Base-by-base conservation (phyloP, 2,888 invertebrate species). In the Harpagoxenus sublaevis region DNA sequence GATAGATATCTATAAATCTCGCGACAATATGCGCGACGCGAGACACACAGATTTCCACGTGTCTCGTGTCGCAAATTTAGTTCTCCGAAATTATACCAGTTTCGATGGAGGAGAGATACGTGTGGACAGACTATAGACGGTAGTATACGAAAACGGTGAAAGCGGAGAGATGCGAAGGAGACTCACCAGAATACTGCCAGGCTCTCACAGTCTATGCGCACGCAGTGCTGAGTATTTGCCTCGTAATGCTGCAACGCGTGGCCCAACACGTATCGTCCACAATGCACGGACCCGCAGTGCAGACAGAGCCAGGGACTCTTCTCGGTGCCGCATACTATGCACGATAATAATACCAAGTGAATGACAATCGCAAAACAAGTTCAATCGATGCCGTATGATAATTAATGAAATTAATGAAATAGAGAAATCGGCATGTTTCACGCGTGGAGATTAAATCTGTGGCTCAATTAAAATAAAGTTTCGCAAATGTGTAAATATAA, bases 251-350 rank as follows among this genome's bases (percentile, higher is more conserved):
- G 95, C 89, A 97, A 96, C 35, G 97, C 98, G 95, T 98, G 98
- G 10, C 97, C 97, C 88, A 97, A 97, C 84, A 97, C 96, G 94
- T 97, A 97, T 77, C 98, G 96, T 84, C 98, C 98, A 95, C 98
- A 98, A 92, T 97, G 96, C 85, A 98, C 96, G 71, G 96, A 95
- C 10, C 98, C 97, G 94, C 98, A 98, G 85, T 96, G 96, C 89
- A 98, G 95, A 93, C 98, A 98, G 89, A 98, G 95, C 97, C 98
- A 98, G 86, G 97, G 97, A 94, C 97, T 97, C 89, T 97, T 96
- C 84, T 95, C 95, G 53, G 96, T 96, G 68, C 95, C 95, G 94
- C 97, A 97, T 95, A 96, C 97, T 97, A 94, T 75, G 60, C 86
- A 87, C 62, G 85, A 75, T 42, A 82, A 85, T 39, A 51, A 84